These are phyloP conservation scores for Deroptyus accipitrinus DNA, from an alignment of 2,113 vertebrate genomes.

Conservation along the genomic window DNA sequence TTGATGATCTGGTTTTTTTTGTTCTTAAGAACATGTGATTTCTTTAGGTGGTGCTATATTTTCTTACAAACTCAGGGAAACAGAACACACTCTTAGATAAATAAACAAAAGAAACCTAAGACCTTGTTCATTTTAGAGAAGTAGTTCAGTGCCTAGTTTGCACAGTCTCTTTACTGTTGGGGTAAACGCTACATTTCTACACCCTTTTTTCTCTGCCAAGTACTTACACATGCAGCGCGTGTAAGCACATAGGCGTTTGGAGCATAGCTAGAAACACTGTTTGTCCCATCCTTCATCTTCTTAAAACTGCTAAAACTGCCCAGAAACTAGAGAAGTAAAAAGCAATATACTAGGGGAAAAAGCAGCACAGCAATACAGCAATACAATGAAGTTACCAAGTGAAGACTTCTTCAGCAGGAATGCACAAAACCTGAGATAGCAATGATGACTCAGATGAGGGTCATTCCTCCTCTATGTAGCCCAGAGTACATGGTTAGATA, in stretches of 20 bases:
- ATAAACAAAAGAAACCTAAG: neutral
- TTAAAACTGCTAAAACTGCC: slow-evolving; percentile 47
- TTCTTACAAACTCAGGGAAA: neutral
- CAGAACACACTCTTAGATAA: neutral
- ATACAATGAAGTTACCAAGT: neutral
- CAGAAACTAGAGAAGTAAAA: slow-evolving; percentile 1
- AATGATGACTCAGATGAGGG: neutral
- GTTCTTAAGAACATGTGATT: neutral
- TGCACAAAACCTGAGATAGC: neutral
- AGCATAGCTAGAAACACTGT: slow-evolving; percentile 10
- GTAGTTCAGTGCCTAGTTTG: neutral
- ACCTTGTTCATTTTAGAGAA: neutral
- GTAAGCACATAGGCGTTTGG: neutral
- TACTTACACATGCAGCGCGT: neutral
- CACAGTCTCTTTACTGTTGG: neutral
- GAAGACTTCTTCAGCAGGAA: neutral
- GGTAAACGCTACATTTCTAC: neutral
- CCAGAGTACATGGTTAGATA: neutral
- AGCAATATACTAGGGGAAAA: neutral
- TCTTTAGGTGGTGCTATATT: neutral
- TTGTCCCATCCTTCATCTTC: slow-evolving; percentile 2
- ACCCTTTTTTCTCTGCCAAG: neutral
- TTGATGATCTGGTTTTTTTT: neutral
- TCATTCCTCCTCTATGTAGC: neutral
- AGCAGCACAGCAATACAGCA: neutral